Evolutionary conservation across 2,797 vertebrate species (phyloP), one percentile per base, ranked within the genome.

Genomic region (Phaenicophaeus curvirostris): DNA sequence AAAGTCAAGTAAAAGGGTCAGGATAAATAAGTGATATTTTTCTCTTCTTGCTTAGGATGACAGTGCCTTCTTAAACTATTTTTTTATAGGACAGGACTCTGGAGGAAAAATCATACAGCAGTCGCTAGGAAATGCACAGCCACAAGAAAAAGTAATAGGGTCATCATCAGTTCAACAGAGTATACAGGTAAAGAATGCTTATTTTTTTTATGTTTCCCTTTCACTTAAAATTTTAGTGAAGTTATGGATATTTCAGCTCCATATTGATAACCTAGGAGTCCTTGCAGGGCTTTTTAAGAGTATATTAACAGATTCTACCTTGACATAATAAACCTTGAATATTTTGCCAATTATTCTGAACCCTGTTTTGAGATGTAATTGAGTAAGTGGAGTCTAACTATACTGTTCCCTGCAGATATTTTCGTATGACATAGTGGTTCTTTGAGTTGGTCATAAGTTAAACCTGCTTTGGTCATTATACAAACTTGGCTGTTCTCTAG

Each of bases 1-100:
- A 77, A 87, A 13, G 8, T 76, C 31, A 57, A 42, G 15, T 87
- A 39, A 79, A 46, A 55, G 46, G 21, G 42, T 44, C 31, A 37
- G 31, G 20, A 19, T 73, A 88, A 41, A 42, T 58, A 39, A 12
- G 14, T 30, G 25, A 72, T 78, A 31, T 90, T 31, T 15, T 8
- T 89, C 25, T 73, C n/a, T 31, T 20, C 17, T 16, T 84, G 37
- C 57, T 81, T 74, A 69, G 51, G 33, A 28, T 95, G 88, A 95
- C 44, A 15, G 28, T 76, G 25, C 93, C 23, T 83, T 90, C 79
- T 90, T 44, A 58, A 94, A 30, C 13, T 46, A 18, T 27, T 31
- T 31, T 94, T 84, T 94, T 94, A 95, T 90, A 98, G 98, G 98
- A 61, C 98, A 98, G 93, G 97, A 98, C 91, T 94, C 97, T 82